A percentile compares a stretch with the other conserved stretches of the same genome.
phyloP scores from a whole-genome alignment of 2,888 invertebrate genomes.

The Apamea epomidion region DNA sequence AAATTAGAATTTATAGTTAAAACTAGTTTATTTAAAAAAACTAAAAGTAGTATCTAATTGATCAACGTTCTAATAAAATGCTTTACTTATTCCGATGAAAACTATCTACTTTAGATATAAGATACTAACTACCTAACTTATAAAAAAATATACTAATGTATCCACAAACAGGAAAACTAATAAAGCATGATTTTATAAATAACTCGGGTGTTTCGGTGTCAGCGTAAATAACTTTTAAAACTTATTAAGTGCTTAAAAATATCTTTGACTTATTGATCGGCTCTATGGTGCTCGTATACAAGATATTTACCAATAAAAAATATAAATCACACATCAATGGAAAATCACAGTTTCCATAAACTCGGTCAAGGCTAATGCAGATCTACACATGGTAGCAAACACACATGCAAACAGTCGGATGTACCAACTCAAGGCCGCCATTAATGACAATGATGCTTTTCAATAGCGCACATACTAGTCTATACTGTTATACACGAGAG shows the following conservation, averaged over 20 bases:
- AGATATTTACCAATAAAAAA: conserved; percentile 16
- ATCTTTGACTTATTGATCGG: conserved; percentile 23
- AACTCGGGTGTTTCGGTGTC: conserved; percentile 51
- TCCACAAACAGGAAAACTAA: conserved; percentile 38
- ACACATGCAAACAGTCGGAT: conserved; percentile 75
- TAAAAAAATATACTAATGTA: conserved; percentile 17
- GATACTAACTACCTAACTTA: conserved; percentile 25
- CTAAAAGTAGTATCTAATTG: background rate
- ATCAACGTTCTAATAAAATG: background rate
- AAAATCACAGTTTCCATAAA: conserved; percentile 60
- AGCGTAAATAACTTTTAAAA: conserved; percentile 28
- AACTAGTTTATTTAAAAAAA: background rate
- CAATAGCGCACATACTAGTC: conserved; percentile 81
- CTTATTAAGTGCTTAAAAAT: conserved; percentile 41
- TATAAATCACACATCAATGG: conserved; percentile 33
- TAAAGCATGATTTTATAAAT: conserved; percentile 62
- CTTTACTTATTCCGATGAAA: conserved; percentile 9
- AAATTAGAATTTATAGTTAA: background rate
- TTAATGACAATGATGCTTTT: conserved; percentile 81
- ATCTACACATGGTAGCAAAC: conserved; percentile 58
- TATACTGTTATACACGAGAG: conserved; percentile 78
- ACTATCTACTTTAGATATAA: conserved; percentile 10
- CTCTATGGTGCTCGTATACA: conserved; percentile 18
- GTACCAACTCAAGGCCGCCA: conserved; percentile 79
- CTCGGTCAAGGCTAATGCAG: conserved; percentile 77